Evolutionary conservation across 1,140 invertebrate species (phyloP).

Genomic region (Zaprionus tsacasi): DNA sequence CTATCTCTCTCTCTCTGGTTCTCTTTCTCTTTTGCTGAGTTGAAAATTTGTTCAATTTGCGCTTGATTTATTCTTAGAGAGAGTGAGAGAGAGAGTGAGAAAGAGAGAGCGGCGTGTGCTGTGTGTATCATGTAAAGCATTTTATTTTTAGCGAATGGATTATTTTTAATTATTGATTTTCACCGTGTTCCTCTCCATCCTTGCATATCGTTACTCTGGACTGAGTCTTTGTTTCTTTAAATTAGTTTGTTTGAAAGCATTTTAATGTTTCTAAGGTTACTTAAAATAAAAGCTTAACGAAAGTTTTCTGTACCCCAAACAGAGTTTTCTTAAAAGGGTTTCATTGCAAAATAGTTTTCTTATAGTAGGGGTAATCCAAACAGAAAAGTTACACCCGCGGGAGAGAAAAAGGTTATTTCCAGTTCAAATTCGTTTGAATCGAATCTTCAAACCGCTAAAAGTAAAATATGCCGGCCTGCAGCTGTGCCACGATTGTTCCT

Average conservation of each 20-base stretch:
- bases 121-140: slow-evolving; percentile 27
- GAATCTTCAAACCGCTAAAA: slow-evolving; percentile 34
- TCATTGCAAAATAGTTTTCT: not conserved
- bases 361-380: not conserved
- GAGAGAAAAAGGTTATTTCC: not conserved
- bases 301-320: not conserved
- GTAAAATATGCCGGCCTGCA: slow-evolving; percentile 18
- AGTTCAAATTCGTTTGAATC: not conserved
- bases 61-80: slow-evolving; percentile 64
- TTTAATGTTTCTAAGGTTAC: not conserved
- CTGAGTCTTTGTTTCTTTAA: not conserved
- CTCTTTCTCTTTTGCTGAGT: slow-evolving; percentile 33
- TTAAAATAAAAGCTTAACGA: not conserved
- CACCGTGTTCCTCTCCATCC: not conserved
- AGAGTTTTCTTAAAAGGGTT: not conserved
- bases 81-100: not conserved
- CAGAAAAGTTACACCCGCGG: no score
- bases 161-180: slow-evolving; percentile 77
- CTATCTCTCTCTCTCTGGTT: not conserved
- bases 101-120: not conserved
- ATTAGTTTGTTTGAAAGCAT: not conserved
- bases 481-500: slow-evolving; percentile 28
- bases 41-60: slow-evolving; percentile 58
- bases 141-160: slow-evolving; percentile 67
- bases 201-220: not conserved